Base-by-base conservation (phyloP, 2,797 vertebrate genomes). In the Jordanella pulchra region DNA sequence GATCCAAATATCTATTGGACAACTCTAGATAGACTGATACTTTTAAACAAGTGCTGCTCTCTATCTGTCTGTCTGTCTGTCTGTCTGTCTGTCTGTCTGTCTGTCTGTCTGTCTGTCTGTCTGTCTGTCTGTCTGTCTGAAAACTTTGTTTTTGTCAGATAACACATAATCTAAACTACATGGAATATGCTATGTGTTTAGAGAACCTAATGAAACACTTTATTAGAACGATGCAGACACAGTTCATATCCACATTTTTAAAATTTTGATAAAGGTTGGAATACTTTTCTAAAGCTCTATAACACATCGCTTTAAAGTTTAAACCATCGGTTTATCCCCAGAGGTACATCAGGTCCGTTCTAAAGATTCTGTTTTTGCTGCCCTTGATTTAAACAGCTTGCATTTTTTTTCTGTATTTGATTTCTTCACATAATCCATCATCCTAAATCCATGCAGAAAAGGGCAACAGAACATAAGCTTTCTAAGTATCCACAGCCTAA, bases 261-360 rank as follows among this genome's bases (percentile, higher is more conserved):
- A 58, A 58, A 58, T 30, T 3, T 58, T 58, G 55, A 58, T 30
- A 32, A 1, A 30, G 28, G 3, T 21, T 28, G 17, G 28, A 12
- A 60, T 35, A 28, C 32, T 39, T 58, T 35, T n/a, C 35, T 6
- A 39, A n/a, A 23, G 9, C 21, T 60, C 30, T 60, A 21, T 23
- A 81, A 84, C 78, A 84, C 73, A n/a, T n/a, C n/a, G n/a, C n/a
- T n/a, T 71, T 65, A 73, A n/a, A n/a, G n/a, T 73, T 32, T 42
- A 27, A 76, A 81, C 61, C 81, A 66, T 83, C 75, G 77, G 73
- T 89, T 85, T 87, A 81, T 80, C 77, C 79, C 44, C 75, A 81
- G 82, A 65, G 2, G 78, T 51, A 64, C 50, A 51, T 18, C 27
- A 65, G 44, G 61, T 67, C 61, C 45, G 60, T 68, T 30, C 17